A percentile compares a stretch with the other conserved stretches of the same genome.
Conservation (phyloP, 2,113 vertebrate species). For the Channa argus region DNA sequence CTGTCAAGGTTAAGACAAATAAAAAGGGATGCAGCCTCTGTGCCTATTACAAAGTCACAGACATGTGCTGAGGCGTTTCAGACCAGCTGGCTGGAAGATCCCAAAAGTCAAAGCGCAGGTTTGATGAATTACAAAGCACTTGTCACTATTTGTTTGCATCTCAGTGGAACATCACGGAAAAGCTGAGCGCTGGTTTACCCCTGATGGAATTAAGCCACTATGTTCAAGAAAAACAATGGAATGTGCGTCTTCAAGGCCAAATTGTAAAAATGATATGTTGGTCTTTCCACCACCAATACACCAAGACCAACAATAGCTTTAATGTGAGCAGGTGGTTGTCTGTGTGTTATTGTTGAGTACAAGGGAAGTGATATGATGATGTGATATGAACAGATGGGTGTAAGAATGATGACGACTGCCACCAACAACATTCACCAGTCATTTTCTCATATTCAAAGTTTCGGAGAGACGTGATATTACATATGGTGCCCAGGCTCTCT, state of each 20-base stretch:
- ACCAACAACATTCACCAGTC: conserved; percentile 32
- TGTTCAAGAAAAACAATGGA: conserved; percentile 18
- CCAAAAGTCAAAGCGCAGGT: conserved; percentile 42
- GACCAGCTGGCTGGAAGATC: conserved; percentile 55
- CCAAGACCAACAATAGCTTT: conserved; percentile 4
- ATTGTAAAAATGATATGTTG: conserved; percentile 14
- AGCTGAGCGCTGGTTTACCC: conserved; percentile 2
- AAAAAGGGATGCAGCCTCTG: conserved; percentile 32
- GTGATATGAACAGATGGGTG: conserved; percentile 70
- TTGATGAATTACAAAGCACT: conserved; percentile 51
- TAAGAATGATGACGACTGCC: conserved; percentile 45
- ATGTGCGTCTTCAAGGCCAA: conserved; percentile 14
- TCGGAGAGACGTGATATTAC: conserved; percentile 44
- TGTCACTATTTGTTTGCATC: conserved; percentile 41
- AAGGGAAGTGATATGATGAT: conserved; percentile 52
- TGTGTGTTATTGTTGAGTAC: conserved; percentile 54
- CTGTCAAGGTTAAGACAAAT: conserved; percentile 69
- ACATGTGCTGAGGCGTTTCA: conserved; percentile 23
- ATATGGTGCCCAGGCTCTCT: conserved; percentile 60
- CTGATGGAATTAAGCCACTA: conserved; percentile 15
- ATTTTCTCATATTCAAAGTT: conserved; percentile 23
- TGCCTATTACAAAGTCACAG: conserved; percentile 41
- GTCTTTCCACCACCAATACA: conserved; percentile 7
- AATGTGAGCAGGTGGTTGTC: conserved; percentile 63
- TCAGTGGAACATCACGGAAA: conserved; percentile 37